Evolutionary conservation across 2,888 invertebrate species (phyloP), one percentile per base, ranked within the genome.

Genomic region (Sesamia inferens): DNA sequence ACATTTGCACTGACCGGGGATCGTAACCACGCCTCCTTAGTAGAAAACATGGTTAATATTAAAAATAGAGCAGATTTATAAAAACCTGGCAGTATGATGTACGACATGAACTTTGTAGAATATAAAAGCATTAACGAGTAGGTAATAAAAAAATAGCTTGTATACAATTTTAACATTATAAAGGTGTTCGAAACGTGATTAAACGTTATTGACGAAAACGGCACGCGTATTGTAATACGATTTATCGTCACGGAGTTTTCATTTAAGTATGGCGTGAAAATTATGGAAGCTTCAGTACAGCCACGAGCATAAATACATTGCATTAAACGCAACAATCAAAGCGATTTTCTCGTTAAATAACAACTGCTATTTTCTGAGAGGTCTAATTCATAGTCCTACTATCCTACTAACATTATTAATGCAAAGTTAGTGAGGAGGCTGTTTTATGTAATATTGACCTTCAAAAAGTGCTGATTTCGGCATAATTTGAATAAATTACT

Each of bases 181-280:
- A 54, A 70, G 22, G 68, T 74, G 78, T 82, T 80, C 22, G 48
- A 51, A 31, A 47, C 39, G 31, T 55, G n/a, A 70, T 82, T 71
- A 82, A 73, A 65, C 54, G n/a, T 39, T 78, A 71, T 76, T 73
- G 63, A 68, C 65, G 68, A 22, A 78, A 74, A 68, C 48, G 44
- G 61, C 65, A 67, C 65, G 51, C 31, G 19, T 31, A 58, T 31
- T 66, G 54, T 62, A 72, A 72, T 55, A 51, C 57, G 19, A 78
- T 71, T 72, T 74, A 78, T 70, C 44, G 79, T 58, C 58, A 68
- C 74, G 70, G 68, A 68, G 48, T 81, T 78, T 79, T 82, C 70
- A 64, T 78, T 78, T 65, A 31, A 31, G 31, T 31, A 68, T 59
- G 70, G 58, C 61, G 73, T 78, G 69, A 68, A 68, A 78, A 71